phyloP scores from a whole-genome alignment of 2,797 vertebrate genomes.

The Mareca strepera region DNA sequence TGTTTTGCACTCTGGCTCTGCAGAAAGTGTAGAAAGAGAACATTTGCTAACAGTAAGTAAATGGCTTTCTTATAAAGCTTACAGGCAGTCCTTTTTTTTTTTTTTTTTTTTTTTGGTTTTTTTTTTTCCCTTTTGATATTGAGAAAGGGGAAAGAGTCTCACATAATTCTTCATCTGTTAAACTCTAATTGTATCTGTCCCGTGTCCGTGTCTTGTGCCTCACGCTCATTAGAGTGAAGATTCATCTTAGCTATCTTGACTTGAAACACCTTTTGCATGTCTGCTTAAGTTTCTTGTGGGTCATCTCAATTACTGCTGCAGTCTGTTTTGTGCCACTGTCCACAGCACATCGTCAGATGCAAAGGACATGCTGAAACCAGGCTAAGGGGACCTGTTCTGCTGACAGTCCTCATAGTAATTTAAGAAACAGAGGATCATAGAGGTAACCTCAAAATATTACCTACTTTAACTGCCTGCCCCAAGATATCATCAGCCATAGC shows the following conservation, averaged over 20 bases:
- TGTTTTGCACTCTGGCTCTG: neutral
- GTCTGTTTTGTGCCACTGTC: neutral
- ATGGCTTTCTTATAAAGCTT: neutral
- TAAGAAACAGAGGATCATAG: neutral
- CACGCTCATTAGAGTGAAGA: neutral
- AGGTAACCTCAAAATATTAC: neutral
- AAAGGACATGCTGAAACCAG: fast-evolving
- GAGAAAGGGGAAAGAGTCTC: neutral
- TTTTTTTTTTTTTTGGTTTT: neutral
- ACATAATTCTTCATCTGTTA: neutral
- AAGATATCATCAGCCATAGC: neutral
- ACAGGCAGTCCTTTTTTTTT: neutral
- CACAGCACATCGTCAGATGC: neutral
- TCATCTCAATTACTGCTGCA: neutral
- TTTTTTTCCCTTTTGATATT: neutral
- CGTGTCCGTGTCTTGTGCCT: neutral
- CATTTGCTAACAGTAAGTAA: neutral
- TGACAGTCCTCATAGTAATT: neutral
- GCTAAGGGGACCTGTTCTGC: neutral
- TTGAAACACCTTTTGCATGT: fast-evolving
- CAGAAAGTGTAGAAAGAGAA: neutral
- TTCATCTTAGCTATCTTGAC: neutral
- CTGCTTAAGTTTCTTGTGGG: neutral
- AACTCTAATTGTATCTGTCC: neutral
- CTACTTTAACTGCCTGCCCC: neutral